These are phyloP conservation scores for Cheilosia impressa DNA, from an alignment of 2,888 invertebrate genomes.

Conservation along the genomic window DNA sequence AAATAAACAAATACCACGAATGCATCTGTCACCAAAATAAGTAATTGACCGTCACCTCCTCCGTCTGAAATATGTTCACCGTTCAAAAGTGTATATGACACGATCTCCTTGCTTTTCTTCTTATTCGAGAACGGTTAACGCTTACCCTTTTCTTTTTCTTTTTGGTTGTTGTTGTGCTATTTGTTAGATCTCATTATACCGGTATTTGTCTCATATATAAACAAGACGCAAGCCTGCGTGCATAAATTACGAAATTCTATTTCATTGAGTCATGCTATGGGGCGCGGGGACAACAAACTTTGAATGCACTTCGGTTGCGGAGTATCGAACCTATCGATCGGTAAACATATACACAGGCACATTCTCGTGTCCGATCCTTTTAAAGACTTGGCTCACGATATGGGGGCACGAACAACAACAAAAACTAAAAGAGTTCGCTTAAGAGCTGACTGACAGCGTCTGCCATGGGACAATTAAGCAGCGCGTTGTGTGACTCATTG, in stretches of 20 bases:
- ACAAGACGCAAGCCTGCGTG: slow-evolving; percentile 31
- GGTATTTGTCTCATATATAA: slow-evolving; percentile 26
- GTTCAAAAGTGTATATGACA: slow-evolving; percentile 31
- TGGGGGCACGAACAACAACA: slow-evolving; percentile 11
- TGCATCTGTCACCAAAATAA: slow-evolving; percentile 5
- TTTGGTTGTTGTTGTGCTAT: background rate
- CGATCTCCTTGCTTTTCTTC: slow-evolving; percentile 21
- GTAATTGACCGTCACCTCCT: background rate
- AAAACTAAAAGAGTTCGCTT: background rate
- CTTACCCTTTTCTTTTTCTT: background rate
- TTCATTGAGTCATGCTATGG: slow-evolving; percentile 58
- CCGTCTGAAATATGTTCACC: background rate
- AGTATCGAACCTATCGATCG: slow-evolving; percentile 5
- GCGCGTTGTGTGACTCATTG: slow-evolving; percentile 42
- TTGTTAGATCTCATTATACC: slow-evolving; percentile 37
- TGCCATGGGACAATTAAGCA: slow-evolving; percentile 22
- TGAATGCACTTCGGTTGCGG: background rate
- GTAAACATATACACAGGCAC: background rate
- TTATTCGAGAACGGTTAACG: background rate
- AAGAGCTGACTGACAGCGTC: background rate
- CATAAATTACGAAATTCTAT: slow-evolving; percentile 62
- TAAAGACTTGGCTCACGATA: slow-evolving; percentile 35
- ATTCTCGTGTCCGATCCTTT: slow-evolving; percentile 45
- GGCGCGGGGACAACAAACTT: slow-evolving; percentile 33
- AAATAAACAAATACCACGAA: slow-evolving; percentile 25